Evolutionary conservation across 1,140 invertebrate species (phyloP), one percentile per base, ranked within the genome.

Genomic region (Pomacea maculata): DNA sequence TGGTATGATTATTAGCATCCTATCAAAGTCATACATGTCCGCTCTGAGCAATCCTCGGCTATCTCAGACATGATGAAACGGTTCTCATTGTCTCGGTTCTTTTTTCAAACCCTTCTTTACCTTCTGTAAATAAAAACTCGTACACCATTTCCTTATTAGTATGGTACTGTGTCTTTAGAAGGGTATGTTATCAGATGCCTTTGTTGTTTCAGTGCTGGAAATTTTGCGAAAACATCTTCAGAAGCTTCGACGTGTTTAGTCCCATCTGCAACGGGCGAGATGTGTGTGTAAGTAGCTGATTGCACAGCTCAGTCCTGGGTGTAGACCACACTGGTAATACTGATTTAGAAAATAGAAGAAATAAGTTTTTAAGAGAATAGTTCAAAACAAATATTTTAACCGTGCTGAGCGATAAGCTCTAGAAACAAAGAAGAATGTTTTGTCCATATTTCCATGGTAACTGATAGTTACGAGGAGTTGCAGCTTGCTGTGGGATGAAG

Each of bases 151-250:
- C 1, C 7, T 3, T 65, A 3, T 3, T 17, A 19, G 64, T 65
- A 2, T 65, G 64, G 1, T 17, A 19, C 17, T 65, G 64, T 65
- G 64, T 65, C 17, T 65, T 17, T 7, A n/a, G 4, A 65, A 65
- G 5, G 3, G 4, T 7, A 65, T 17, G 2, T 19, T 65, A 4
- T 65, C 64, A 17, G 34, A 45, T 45, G 34, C 67, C 10, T n/a
- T 17, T 70, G 10, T 12, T n/a, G 11, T 70, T 70, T 70, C 67
- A 70, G 67, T 70, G 67, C 67, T 70, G 67, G 67, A 34, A 70
- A 34, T 34, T 70, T n/a, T 70, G 67, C 29, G 67, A 70, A 70
- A 70, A 70, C 29, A 11, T 70, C 67, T n/a, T 70, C 67, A n/a
- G 67, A 34, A 70, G 21, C 29, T 34, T 34, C 6, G 29, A 70